Conservation (phyloP, 2,113 vertebrate genomes). For the Misgurnus anguillicaudatus region DNA sequence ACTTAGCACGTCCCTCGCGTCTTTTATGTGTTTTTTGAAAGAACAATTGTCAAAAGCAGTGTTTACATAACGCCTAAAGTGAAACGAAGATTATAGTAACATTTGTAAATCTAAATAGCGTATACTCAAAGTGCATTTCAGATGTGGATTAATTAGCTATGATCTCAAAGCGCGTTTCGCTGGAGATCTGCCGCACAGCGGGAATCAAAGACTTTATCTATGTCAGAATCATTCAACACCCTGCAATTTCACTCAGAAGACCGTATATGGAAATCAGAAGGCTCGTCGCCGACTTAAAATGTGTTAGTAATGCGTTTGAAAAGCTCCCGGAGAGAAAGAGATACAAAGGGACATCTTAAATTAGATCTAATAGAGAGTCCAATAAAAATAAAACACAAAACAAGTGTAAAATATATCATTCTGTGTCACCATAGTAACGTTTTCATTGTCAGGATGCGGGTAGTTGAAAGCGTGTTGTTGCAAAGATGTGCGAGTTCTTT, state of each 20-base stretch:
- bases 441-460: slow-evolving; percentile 7
- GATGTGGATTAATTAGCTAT: slow-evolving; percentile 29
- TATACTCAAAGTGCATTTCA: slow-evolving; percentile 18
- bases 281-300: neutral
- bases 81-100: slow-evolving; percentile 18
- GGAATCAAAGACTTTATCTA: slow-evolving; percentile 30
- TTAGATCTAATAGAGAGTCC: slow-evolving; percentile 39
- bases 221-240: slow-evolving; percentile 23
- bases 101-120: slow-evolving; percentile 11
- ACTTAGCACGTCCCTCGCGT: neutral
- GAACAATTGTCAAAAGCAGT: neutral
- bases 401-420: slow-evolving; percentile 1
- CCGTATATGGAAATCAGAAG: slow-evolving; percentile 36
- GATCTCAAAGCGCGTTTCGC: slow-evolving; percentile 15
- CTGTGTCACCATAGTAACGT: slow-evolving; percentile 29
- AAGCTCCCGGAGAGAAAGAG: slow-evolving; percentile 7
- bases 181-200: neutral
- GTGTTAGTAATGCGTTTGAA: slow-evolving; percentile 30
- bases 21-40: neutral
- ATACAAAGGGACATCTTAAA: slow-evolving; percentile 22
- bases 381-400: slow-evolving; percentile 32
- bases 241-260: neutral
- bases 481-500: neutral
- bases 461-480: neutral
- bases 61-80: neutral